Evolutionary conservation across 1,140 invertebrate species (phyloP).

Genomic region (Pararge aegeria): DNA sequence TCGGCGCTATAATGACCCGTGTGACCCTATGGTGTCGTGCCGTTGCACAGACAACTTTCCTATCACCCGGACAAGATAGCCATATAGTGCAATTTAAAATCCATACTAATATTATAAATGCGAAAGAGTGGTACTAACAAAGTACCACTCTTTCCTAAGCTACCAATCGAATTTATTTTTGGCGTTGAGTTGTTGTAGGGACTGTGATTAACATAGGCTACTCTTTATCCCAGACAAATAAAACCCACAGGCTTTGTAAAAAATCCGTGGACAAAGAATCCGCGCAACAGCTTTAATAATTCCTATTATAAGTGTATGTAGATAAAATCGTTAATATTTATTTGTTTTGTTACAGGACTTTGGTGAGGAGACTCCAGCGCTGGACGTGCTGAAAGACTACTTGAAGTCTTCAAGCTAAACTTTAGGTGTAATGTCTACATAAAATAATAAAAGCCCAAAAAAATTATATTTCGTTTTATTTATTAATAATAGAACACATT

Average conservation of each 20-base stretch:
- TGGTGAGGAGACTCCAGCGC: conserved; percentile 96
- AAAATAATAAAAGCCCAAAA: conserved; percentile 68
- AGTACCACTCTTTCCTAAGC: neutral
- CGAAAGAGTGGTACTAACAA: no score
- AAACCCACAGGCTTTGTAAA: no score
- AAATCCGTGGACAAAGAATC: no score
- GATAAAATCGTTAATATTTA: neutral
- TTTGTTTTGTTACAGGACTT: conserved; percentile 90
- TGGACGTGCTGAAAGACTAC: conserved; percentile 96
- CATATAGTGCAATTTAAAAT: neutral
- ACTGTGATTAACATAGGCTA: no score
- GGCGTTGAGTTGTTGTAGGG: no score
- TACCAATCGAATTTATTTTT: no score
- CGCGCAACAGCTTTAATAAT: no score
- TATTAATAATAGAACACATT: neutral
- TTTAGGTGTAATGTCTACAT: conserved; percentile 62
- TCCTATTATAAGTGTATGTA: no score
- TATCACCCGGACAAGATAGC: conserved; percentile 56
- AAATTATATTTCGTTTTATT: conserved; percentile 47
- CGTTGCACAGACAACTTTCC: conserved; percentile 62
- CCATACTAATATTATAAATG: no score
- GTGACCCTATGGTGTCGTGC: conserved; percentile 69
- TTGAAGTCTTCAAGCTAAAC: conserved; percentile 83
- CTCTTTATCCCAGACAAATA: no score
- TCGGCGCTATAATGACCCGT: conserved; percentile 53